Conservation (phyloP, 2,888 invertebrate species). For the Xylota sylvarum region DNA sequence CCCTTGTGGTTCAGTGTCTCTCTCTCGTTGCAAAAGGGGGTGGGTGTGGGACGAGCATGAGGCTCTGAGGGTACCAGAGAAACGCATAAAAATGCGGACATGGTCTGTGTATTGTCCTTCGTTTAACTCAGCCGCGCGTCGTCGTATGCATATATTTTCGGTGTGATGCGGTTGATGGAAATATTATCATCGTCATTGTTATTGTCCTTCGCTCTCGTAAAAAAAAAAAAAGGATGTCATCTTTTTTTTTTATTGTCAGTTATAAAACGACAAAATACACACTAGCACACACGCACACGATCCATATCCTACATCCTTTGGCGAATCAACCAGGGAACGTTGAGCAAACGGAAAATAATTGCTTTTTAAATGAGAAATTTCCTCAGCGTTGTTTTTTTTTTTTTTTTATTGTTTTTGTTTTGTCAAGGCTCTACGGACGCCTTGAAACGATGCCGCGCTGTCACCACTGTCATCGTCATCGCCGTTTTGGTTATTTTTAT, state of each 20-base stretch:
- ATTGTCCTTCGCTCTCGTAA: constrained; percentile 58
- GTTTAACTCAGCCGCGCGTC: constrained; percentile 30
- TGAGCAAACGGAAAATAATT: constrained; percentile 80
- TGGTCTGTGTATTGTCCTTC: constrained; percentile 54
- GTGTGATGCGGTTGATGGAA: constrained; percentile 68
- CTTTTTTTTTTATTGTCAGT: constrained; percentile 45
- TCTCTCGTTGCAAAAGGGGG: not conserved
- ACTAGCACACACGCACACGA: not conserved
- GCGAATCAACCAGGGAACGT: constrained; percentile 68
- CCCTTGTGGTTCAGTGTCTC: constrained; percentile 32
- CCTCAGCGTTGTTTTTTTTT: not conserved
- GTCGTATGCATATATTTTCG: constrained; percentile 51
- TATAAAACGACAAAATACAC: constrained; percentile 31
- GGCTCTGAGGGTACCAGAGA: not conserved
- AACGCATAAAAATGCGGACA: constrained; percentile 75
- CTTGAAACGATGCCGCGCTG: not conserved
- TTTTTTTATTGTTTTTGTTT: not conserved
- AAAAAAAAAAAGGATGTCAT: constrained; percentile 58
- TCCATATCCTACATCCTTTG: constrained; percentile 28
- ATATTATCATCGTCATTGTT: constrained; percentile 71
- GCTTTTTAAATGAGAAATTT: constrained; percentile 80
- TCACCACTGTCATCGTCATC: constrained; percentile 13
- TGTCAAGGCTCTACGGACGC: not conserved
- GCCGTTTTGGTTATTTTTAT: constrained; percentile 34
- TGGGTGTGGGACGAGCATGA: too few relatives aligned